Evolutionary conservation across 35 echinoderm and acorn worm species (phyloP), one percentile per base, ranked within the genome.

Genomic region (Stichopus chloronotus): DNA sequence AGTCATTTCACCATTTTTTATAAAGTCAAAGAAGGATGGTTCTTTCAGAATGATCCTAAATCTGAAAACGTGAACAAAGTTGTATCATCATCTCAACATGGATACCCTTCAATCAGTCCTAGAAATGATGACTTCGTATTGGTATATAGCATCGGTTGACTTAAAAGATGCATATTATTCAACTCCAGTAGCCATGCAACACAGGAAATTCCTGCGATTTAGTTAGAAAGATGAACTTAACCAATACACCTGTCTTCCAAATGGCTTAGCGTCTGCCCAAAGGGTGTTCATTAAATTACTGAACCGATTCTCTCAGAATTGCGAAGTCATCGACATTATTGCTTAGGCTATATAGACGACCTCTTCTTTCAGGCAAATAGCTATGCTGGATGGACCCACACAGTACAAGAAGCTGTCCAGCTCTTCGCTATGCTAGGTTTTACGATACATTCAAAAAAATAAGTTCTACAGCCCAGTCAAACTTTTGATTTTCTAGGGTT

Each of bases 31-130:
- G 76, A 25, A 11, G 59, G 93, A 94, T 90, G 93, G 88, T 14
- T 63, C 93, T 56, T 91, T 65, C 63, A 53, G 87, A 69, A 83
- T 91, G 88, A 94, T 90, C 30, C 78, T 94, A 9, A 94, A 94
- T 91, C 53, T 94, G 12, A 90, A 14, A 82, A 54, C 16, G 69
- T 94, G 7, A 94, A 94, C 69, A 53, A 90, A 25, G 57, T 20
- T 23, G 68, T 94, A 94, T 71, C 58, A 81, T 24, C 86, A 94
- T 90, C 90, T 90, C 17, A 94, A 94, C 81, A 94, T 90, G 93
- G 86, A 89, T 59, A 94, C 86, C 61, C 55, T 94, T 20, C 72
- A 90, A n/a, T 55, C 86, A 25, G 76, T 72, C 3, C 13, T 80
- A 22, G 19, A 21, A n/a, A 68, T 94, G 1, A 77, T 94, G 55